Conservation (phyloP, 2,888 invertebrate species). For the Cataglyphis albicans region DNA sequence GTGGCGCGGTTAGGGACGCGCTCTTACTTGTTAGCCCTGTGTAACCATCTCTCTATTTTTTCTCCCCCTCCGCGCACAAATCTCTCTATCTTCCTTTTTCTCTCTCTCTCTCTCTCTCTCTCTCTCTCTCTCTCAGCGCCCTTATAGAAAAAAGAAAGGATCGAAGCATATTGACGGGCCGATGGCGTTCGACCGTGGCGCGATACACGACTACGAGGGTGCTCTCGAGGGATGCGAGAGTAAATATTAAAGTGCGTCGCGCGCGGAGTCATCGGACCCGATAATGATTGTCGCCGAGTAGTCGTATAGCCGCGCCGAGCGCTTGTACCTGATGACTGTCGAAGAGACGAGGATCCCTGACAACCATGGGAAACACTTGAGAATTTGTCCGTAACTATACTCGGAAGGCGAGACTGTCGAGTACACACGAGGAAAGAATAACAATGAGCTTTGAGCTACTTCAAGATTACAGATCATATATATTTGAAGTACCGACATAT, state of each 20-base stretch:
- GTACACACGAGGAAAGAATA: not conserved
- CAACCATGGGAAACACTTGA: slow-evolving; percentile 84
- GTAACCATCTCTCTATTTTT: slow-evolving; percentile 56
- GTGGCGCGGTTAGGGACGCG: slow-evolving; percentile 65
- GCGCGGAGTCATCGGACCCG: slow-evolving; percentile 73
- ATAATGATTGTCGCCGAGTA: slow-evolving; percentile 80
- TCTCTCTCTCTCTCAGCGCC: slow-evolving; percentile 64
- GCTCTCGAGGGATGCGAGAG: slow-evolving; percentile 78
- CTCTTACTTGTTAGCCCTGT: slow-evolving; percentile 72
- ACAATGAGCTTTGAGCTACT: not conserved
- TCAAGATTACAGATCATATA: slow-evolving; percentile 32
- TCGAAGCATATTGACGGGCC: slow-evolving; percentile 83
- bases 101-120: slow-evolving; percentile 45
- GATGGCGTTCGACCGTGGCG: slow-evolving; percentile 80
- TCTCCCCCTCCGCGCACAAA: not conserved
- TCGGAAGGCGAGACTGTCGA: slow-evolving; percentile 62
- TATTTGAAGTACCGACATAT: slow-evolving; percentile 13
- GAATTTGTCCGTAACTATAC: slow-evolving; percentile 70
- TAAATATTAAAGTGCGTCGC: slow-evolving; percentile 79
- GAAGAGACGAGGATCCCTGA: slow-evolving; percentile 75
- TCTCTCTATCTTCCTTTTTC: slow-evolving; percentile 46
- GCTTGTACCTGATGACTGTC: slow-evolving; percentile 64
- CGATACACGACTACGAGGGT: slow-evolving; percentile 77
- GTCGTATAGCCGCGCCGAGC: slow-evolving; percentile 25
- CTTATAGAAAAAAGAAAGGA: slow-evolving; percentile 74